phyloP scores from a whole-genome alignment of 1,140 invertebrate genomes.

The Acromyrmex charruanus region DNA sequence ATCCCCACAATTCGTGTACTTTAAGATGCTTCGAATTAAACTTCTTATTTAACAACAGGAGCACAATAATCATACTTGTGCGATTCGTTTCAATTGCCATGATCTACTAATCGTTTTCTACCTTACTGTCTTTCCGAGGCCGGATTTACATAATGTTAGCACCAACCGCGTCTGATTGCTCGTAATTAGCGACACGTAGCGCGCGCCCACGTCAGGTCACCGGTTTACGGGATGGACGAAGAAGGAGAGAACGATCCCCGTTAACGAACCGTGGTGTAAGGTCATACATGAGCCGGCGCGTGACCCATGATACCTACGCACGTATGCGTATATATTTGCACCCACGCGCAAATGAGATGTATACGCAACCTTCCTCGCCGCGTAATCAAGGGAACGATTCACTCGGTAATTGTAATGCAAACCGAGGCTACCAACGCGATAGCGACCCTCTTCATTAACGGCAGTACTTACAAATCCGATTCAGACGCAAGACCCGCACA shows the following conservation, averaged over 20 bases:
- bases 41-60: background rate
- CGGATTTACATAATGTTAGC: slow-evolving; percentile 82
- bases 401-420: slow-evolving; percentile 51
- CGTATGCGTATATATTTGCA: slow-evolving; percentile 7
- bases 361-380: slow-evolving; percentile 27
- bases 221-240: slow-evolving; percentile 55
- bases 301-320: slow-evolving; percentile 65
- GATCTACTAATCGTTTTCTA: slow-evolving; percentile 79
- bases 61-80: background rate
- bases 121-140: slow-evolving; percentile 78
- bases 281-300: slow-evolving; percentile 56
- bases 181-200: slow-evolving; percentile 85
- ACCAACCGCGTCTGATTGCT: slow-evolving; percentile 80
- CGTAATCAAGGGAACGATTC: slow-evolving; percentile 67
- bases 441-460: slow-evolving; percentile 51
- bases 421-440: slow-evolving; percentile 39
- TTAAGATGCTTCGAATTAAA: background rate
- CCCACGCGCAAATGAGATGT: slow-evolving; percentile 55
- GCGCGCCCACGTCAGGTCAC: slow-evolving; percentile 83
- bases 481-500: background rate
- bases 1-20: background rate
- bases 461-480: slow-evolving; percentile 33
- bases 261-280: slow-evolving; percentile 70
- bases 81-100: background rate
- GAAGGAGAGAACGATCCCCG: slow-evolving; percentile 63